Evolutionary conservation across 2,797 vertebrate genomes (phyloP).

Genomic region (Phoeniculus purpureus): DNA sequence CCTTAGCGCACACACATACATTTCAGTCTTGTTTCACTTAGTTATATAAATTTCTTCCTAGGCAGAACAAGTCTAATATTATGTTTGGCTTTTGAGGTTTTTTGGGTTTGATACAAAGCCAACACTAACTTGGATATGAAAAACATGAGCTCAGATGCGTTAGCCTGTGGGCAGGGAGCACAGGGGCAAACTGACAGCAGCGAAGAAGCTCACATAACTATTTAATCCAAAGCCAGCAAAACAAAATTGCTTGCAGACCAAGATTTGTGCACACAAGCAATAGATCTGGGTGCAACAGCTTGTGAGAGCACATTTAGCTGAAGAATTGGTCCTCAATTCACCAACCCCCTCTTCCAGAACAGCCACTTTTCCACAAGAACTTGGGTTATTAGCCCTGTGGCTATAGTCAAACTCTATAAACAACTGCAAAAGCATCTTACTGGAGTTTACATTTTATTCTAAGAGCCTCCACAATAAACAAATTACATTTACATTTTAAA

Average conservation of each 20-base stretch:
- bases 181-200: slow-evolving; percentile 19
- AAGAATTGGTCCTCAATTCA: not conserved
- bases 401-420: not conserved
- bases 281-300: not conserved
- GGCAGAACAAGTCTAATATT: slow-evolving; percentile 64
- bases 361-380: not conserved
- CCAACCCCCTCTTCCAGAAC: not conserved
- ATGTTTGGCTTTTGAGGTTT: slow-evolving; percentile 69
- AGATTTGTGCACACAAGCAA: not conserved
- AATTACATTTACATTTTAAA: not conserved
- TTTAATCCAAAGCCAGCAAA: slow-evolving; percentile 28
- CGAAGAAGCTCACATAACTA: not conserved
- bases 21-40: slow-evolving; percentile 57
- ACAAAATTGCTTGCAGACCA: not conserved
- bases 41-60: slow-evolving; percentile 66
- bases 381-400: not conserved
- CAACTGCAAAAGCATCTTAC: not conserved
- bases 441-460: slow-evolving; percentile 8
- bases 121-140: slow-evolving; percentile 63
- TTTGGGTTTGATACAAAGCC: slow-evolving; percentile 59
- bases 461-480: not conserved
- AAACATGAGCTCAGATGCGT: slow-evolving; percentile 25
- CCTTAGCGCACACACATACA: not conserved
- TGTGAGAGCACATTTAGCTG: not conserved
- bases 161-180: slow-evolving; percentile 12